Base-by-base conservation (phyloP, 2,888 invertebrate genomes). In the Heteropelma amictum region DNA sequence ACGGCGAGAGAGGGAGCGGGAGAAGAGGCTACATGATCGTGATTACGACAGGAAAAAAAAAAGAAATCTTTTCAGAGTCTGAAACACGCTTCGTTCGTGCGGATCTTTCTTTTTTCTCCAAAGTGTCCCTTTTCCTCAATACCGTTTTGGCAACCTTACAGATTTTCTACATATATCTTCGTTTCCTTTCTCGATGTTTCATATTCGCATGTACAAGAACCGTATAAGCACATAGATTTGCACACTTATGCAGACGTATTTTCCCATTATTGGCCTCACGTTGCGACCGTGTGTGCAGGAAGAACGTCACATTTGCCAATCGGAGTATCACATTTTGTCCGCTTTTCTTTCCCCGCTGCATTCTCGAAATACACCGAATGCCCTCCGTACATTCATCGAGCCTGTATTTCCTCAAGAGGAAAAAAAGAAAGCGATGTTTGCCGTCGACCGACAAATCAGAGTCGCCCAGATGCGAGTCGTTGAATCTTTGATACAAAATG, bases 271-370 rank as follows among this genome's bases (percentile, higher is more conserved):
- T 14, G 38, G 12, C 6, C 12, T 58, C 35, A 35, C 38, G 26
- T 38, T 49, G 26, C 51, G 64, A 38, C n/a, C 47, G 14, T 19
- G 65, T 33, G 10, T 19, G 49, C 47, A 38, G 33, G 35, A 74
- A 35, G 42, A 72, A 76, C 74, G 71, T 77, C 65, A 76, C 47
- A 47, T 68, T 65, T 35, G 61, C 58, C 72, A 78, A 82, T 78
- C 79, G 80, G 82, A 79, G 77, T 82, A 77, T 78, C 76, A 72
- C 33, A 21, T 71, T 72, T 14, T n/a, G n/a, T n/a, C 12, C 38
- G 38, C 3, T 70, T 69, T 54, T 65, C 45, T 45, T 28, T 30
- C 21, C 17, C 10, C 6, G n/a, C 5, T n/a, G 2, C n/a, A 12
- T 38, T n/a, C 26, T 38, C 17, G 7, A 40, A 28, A 12, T 17